These are phyloP conservation scores for Trichonephila inaurata DNA, from an alignment of 1,140 invertebrate species.

Conservation along the genomic window DNA sequence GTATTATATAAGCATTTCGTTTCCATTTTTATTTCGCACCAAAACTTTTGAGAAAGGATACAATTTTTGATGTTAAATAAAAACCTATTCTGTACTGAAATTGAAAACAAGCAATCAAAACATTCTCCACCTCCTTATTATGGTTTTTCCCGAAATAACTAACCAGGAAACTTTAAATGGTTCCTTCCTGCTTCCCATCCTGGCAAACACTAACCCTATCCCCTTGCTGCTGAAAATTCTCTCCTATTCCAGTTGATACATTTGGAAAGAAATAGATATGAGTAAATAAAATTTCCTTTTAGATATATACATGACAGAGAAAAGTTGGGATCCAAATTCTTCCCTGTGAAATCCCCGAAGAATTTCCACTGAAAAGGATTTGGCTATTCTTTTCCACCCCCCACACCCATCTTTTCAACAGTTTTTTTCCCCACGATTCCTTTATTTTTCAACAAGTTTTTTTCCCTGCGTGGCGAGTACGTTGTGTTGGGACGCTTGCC, in stretches of 20 bases:
- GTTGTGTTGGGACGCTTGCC: not conserved
- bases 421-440: not conserved
- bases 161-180: no score
- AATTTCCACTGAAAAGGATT: conserved; percentile 43
- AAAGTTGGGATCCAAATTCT: conserved; percentile 10
- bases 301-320: conserved; percentile 13
- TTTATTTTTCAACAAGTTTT: conserved; percentile 61
- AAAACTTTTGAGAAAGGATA: no score
- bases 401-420: not conserved
- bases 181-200: not conserved
- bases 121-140: no score
- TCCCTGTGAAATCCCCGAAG: conserved; percentile 10
- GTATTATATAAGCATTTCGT: no score
- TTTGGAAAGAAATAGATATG: conserved; percentile 59
- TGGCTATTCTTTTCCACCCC: not conserved
- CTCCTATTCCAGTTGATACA: conserved; percentile 63
- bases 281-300: conserved; percentile 67
- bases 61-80: no score
- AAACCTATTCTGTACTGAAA: no score
- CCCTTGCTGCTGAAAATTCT: not conserved
- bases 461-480: not conserved
- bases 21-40: no score
- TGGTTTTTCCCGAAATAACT: no score
- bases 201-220: not conserved
- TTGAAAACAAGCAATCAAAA: no score